Evolutionary conservation across 2,888 invertebrate genomes (phyloP), one percentile per base, ranked within the genome.

Genomic region (Spodoptera picta): DNA sequence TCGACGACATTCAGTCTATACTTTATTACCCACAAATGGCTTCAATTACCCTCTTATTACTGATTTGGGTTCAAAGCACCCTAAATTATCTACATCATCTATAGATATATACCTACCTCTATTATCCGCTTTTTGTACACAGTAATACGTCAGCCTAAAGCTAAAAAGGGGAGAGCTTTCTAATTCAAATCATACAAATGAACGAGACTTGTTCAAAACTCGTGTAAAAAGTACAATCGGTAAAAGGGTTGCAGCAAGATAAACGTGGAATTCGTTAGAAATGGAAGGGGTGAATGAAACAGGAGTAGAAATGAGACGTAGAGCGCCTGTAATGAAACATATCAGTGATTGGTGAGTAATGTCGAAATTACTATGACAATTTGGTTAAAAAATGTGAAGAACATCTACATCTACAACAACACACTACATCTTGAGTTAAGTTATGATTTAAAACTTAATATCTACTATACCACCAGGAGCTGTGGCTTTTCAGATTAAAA

Each of bases 221-320:
- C 66, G 56, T 63, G 59, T 65, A 71, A 79, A 81, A 81, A 78
- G 81, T 76, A 80, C 69, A 75, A 73, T 67, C 55, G 46, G 63
- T 68, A 51, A 77, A 87, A 83, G 82, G 80, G 82, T 85, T 82
- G 77, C 64, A 72, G 65, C 80, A 79, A 84, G 85, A 88, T 88
- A 86, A 85, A 83, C 75, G 74, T 72, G 74, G 74, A 84, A 88
- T 88, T 84, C 88, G 82, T 90, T 87, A 86, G 87, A 85, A 80
- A 87, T 85, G 79, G 76, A 82, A 83, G 79, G 83, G 83, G 83
- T 9, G 5, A 7, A 24, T n/a, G 31, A 42, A 36, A 36, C 4
- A 11, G 0, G 4, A 44, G 69, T 61, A 36, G 2, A 3, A 11
- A 73, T 52, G 23, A 19, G 19, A 3, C n/a, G 45, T 42, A 47